A percentile compares a stretch with the other conserved stretches of the same genome.
phyloP scores from a whole-genome alignment of 1,140 invertebrate species.

The Caerostris darwini region DNA sequence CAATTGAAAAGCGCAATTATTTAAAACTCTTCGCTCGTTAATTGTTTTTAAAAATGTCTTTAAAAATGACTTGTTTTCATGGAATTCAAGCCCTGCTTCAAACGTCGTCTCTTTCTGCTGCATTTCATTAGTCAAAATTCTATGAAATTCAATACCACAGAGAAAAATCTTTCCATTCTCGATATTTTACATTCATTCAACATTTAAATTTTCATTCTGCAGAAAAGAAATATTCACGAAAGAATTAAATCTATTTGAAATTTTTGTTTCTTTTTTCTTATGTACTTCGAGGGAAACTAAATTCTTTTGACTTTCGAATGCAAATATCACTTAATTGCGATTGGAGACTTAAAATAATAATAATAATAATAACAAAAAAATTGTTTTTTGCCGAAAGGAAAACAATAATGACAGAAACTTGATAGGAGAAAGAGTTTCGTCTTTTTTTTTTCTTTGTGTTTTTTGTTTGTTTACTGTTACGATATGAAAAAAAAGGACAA shows the following conservation, averaged over 20 bases:
- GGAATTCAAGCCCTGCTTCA: neutral
- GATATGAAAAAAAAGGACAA: neutral
- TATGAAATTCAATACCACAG: neutral
- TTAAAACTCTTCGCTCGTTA: too few species aligned
- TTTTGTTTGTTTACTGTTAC: constrained; percentile 11
- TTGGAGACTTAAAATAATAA: neutral
- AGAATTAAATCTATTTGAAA: constrained; percentile 37
- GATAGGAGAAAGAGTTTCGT: neutral
- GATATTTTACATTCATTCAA: neutral
- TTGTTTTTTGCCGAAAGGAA: neutral
- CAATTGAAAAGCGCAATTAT: too few species aligned
- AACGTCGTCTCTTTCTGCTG: neutral
- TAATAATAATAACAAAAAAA: neutral
- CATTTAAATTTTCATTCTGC: neutral
- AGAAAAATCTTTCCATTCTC: neutral
- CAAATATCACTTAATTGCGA: constrained; percentile 61
- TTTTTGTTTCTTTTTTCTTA: neutral
- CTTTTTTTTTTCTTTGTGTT: neutral
- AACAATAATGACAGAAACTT: constrained; percentile 56
- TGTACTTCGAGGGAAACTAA: constrained; percentile 13
- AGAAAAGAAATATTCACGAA: constrained; percentile 11
- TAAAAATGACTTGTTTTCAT: too few species aligned
- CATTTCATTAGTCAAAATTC: constrained; percentile 1
- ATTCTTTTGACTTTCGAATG: constrained; percentile 46
- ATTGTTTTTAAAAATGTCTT: too few species aligned